phyloP scores from a whole-genome alignment of 2,888 invertebrate genomes.

The Theretra japonica region DNA sequence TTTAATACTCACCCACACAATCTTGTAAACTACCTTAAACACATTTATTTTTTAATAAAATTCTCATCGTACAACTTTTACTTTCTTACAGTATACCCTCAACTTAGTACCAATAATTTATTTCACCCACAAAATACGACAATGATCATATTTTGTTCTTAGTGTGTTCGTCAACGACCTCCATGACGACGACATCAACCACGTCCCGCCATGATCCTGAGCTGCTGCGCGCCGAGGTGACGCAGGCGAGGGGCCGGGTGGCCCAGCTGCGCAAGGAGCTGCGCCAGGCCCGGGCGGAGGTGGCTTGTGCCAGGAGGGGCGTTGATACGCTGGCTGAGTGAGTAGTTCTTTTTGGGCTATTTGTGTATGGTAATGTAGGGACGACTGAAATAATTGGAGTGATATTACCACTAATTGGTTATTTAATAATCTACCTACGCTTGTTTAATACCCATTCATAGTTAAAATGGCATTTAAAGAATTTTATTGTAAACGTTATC shows the following conservation, averaged over 20 bases:
- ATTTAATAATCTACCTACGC: no score
- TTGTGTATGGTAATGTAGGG: no score
- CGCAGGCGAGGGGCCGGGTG: slow-evolving; percentile 94
- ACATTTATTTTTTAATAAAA: no score
- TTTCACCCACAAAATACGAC: not conserved
- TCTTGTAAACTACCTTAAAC: no score
- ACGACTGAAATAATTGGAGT: no score
- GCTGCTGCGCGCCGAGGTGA: slow-evolving; percentile 95
- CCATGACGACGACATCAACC: slow-evolving; percentile 89
- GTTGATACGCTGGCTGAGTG: slow-evolving; percentile 96
- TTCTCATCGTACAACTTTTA: no score
- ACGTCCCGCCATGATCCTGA: slow-evolving; percentile 98
- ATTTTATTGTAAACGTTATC: no score
- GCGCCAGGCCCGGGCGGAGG: slow-evolving; percentile 95
- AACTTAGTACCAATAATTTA: not conserved
- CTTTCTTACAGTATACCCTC: no score
- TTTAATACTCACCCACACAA: no score
- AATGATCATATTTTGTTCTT: not conserved
- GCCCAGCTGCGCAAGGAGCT: slow-evolving; percentile 95
- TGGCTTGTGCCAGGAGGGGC: slow-evolving; percentile 95
- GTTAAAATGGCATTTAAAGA: no score
- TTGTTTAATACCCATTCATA: no score
- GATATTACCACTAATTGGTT: no score
- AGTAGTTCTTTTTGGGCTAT: slow-evolving; percentile 61
- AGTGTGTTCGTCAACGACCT: slow-evolving; percentile 93